A percentile compares a stretch with the other conserved stretches of the same genome.
phyloP scores from a whole-genome alignment of 2,888 invertebrate species.

The Suillia variegata region DNA sequence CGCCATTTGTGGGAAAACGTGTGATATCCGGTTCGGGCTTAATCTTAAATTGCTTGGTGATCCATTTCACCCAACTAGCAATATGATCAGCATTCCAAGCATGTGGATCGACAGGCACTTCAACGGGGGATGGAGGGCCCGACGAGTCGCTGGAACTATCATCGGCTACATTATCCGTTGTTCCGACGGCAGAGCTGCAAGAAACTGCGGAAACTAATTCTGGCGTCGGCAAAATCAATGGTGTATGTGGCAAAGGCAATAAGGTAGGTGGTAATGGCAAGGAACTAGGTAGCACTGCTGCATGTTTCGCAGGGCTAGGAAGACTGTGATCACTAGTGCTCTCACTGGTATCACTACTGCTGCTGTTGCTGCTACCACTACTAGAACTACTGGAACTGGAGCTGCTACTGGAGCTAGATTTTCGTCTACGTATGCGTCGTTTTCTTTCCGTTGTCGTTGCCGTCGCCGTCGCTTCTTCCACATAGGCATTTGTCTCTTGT shows the following conservation, averaged over 20 bases:
- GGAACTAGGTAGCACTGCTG: background rate
- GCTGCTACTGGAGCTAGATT: conserved; percentile 25
- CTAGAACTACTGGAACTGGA: conserved; percentile 27
- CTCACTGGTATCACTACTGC: conserved; percentile 16
- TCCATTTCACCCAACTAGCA: conserved; percentile 69
- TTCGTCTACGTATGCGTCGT: conserved; percentile 22
- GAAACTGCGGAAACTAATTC: background rate
- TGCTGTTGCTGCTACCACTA: conserved; percentile 25
- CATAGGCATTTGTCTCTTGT: conserved; percentile 36
- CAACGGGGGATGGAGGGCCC: conserved; percentile 38
- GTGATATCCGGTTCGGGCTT: conserved; percentile 63
- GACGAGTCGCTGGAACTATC: too few relatives aligned
- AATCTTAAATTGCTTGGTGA: conserved; percentile 66
- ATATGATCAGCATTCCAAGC: conserved; percentile 69
- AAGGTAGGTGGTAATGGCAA: background rate
- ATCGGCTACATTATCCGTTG: conserved; percentile 11
- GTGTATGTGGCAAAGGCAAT: background rate
- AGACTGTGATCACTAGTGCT: conserved; percentile 16
- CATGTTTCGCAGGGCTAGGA: background rate
- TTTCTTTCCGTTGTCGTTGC: background rate
- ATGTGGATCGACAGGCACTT: conserved; percentile 65
- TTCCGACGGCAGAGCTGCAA: conserved; percentile 9
- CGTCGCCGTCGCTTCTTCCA: conserved; percentile 36
- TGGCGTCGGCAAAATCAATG: background rate
- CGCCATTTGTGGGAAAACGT: conserved; percentile 66